Evolutionary conservation across 2,888 invertebrate species (phyloP), one percentile per base, ranked within the genome.

Genomic region (Carcina quercana): DNA sequence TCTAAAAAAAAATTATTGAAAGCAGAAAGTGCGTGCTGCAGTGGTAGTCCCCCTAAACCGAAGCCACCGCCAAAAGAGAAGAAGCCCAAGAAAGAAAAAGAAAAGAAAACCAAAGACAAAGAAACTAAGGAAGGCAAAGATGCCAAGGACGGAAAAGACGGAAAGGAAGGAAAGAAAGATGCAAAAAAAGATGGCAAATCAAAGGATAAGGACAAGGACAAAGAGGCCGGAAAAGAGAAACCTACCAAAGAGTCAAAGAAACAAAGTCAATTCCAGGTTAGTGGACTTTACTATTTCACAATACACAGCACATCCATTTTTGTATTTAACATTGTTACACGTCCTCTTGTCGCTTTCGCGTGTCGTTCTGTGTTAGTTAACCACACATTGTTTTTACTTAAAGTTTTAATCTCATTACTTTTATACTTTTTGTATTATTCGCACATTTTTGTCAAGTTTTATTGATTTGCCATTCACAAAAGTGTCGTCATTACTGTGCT

Each of bases 11-110:
- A 20, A 3, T 24, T 21, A 15, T 13, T 37, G 35, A 43, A 22
- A 47, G 28, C 46, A 88, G 95, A 95, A 69, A 94, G 93, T 73
- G 88, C 92, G 43, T 94, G 94, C 80, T 94, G 94, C 79, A 89
- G 89, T 49, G 90, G 85, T 43, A 88, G 88, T 45, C 88, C 89
- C 30, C 90, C 91, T 34, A 88, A 89, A 53, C 87, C 87, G 15
- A 86, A 86, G 64, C 87, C 87, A 47, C 86, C 86, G 14, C 86
- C 87, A 34, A 91, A 90, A 65, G 89, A 89, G 49, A 88, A 89
- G 58, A 91, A 91, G 63, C 87, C 88, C 43, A 91, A 90, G 71
- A 89, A 86, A 56, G 87, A 89, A 69, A 87, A 87, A 51, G 86
- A 84, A 85, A 87, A 86, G 79, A 86, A 84, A 68, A 80, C 85